phyloP scores from a whole-genome alignment of 2,888 invertebrate species.

The Dysmachus trigonus region DNA sequence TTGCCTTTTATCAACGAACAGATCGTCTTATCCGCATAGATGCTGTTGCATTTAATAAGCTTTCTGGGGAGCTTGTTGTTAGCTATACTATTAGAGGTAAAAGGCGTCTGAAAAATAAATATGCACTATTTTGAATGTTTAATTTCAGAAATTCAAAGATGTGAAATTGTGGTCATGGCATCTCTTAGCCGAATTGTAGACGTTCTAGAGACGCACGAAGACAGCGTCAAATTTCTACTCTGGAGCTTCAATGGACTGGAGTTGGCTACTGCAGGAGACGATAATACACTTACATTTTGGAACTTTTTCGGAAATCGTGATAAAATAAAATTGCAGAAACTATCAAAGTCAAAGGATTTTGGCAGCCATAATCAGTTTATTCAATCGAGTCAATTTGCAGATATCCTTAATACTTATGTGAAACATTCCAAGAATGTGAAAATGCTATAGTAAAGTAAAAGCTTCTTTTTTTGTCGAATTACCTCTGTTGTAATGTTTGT shows the following conservation, averaged over 20 bases:
- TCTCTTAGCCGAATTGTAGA: conserved; percentile 62
- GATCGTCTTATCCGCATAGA: conserved; percentile 57
- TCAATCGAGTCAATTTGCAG: not conserved
- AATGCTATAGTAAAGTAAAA: not conserved
- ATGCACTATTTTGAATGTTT: not conserved
- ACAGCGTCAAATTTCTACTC: conserved; percentile 59
- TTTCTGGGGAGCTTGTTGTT: conserved; percentile 64
- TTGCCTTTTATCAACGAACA: conserved; percentile 59
- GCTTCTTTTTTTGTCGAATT: not conserved
- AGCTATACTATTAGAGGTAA: conserved; percentile 56
- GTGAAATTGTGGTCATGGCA: conserved; percentile 60
- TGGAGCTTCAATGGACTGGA: conserved; percentile 60
- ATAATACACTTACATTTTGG: conserved; percentile 64
- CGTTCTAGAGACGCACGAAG: conserved; percentile 56
- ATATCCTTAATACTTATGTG: not conserved
- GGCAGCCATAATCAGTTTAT: not conserved
- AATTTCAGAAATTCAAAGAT: conserved; percentile 52
- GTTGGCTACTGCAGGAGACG: conserved; percentile 61
- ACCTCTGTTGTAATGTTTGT: too few species aligned
- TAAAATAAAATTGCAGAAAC: not conserved
- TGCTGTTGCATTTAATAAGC: conserved; percentile 61
- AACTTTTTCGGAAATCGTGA: conserved; percentile 56
- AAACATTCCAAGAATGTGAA: not conserved
- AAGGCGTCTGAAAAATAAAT: not conserved
- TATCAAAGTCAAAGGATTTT: not conserved